These are phyloP conservation scores for Hyla sarda DNA, from an alignment of 2,113 vertebrate genomes.

Conservation along the genomic window DNA sequence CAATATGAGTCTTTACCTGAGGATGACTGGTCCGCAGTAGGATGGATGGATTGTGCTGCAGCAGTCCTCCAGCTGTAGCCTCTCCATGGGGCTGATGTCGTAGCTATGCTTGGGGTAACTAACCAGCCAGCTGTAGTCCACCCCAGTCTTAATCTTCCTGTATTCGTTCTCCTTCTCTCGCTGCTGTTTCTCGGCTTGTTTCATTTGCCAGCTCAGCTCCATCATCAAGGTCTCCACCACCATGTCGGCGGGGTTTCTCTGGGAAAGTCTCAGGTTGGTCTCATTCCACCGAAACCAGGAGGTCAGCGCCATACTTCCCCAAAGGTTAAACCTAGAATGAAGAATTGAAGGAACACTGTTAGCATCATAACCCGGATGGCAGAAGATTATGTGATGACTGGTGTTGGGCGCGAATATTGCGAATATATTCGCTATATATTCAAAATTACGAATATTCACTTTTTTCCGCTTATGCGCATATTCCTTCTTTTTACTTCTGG, in stretches of 20 bases:
- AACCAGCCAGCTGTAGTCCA: constrained; percentile 97
- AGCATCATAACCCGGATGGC: too few species aligned
- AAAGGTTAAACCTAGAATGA: constrained; percentile 29
- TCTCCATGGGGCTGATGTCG: constrained; percentile 85
- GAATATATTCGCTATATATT: too few species aligned
- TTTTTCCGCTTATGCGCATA: too few species aligned
- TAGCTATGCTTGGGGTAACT: constrained; percentile 78
- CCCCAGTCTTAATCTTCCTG: constrained; percentile 83
- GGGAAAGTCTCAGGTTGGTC: constrained; percentile 72
- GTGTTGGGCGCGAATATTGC: too few species aligned
- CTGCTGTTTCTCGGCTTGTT: constrained; percentile 87
- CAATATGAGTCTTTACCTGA: constrained; percentile 83
- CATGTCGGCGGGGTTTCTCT: constrained; percentile 82
- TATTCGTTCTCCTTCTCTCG: constrained; percentile 81
- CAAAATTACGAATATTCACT: too few species aligned
- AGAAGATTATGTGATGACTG: too few species aligned
- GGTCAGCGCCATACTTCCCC: constrained; percentile 75
- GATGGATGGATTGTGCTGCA: constrained; percentile 89
- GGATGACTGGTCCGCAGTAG: constrained; percentile 89
- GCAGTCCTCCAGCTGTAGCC: constrained; percentile 88
- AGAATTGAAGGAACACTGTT: background rate
- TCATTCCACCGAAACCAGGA: constrained; percentile 92
- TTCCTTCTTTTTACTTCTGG: too few species aligned
- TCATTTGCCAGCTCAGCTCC: constrained; percentile 92
- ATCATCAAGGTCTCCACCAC: constrained; percentile 94